Percentiles rank a stretch among this genome's conserved stretches.
Evolutionary conservation across 2,113 vertebrate genomes (phyloP).

Genomic region (Pygoscelis antarcticus): DNA sequence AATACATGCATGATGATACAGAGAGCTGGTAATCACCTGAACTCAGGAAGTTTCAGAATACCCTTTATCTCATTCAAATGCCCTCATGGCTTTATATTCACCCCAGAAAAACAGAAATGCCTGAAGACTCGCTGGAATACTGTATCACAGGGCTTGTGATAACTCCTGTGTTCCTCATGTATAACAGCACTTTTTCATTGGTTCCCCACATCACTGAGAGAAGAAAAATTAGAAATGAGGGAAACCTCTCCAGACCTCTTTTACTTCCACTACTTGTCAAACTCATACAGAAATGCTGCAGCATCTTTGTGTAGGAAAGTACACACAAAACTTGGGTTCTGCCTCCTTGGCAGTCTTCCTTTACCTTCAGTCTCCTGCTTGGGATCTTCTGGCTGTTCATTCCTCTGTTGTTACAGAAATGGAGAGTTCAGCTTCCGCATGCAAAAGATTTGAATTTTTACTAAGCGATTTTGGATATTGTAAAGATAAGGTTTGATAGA

Average conservation of each 20-base stretch:
- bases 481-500: neutral
- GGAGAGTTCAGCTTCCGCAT: neutral
- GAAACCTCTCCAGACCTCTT: neutral
- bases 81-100: neutral
- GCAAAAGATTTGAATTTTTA: neutral
- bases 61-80: neutral
- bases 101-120: neutral
- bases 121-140: neutral
- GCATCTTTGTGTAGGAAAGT: neutral
- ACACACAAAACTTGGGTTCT: accelerated
- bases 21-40: neutral
- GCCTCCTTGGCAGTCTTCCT: neutral
- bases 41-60: neutral
- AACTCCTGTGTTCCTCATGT: neutral
- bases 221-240: neutral
- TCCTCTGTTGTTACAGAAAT: neutral
- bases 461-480: neutral
- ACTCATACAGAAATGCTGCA: neutral
- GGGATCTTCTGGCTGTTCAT: neutral
- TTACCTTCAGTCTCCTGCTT: neutral
- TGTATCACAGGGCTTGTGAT: neutral
- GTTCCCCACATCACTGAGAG: neutral
- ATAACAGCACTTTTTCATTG: neutral
- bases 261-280: neutral
- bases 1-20: neutral